These are phyloP conservation scores for Ophion ellenae DNA, from an alignment of 2,888 invertebrate species.

Conservation along the genomic window DNA sequence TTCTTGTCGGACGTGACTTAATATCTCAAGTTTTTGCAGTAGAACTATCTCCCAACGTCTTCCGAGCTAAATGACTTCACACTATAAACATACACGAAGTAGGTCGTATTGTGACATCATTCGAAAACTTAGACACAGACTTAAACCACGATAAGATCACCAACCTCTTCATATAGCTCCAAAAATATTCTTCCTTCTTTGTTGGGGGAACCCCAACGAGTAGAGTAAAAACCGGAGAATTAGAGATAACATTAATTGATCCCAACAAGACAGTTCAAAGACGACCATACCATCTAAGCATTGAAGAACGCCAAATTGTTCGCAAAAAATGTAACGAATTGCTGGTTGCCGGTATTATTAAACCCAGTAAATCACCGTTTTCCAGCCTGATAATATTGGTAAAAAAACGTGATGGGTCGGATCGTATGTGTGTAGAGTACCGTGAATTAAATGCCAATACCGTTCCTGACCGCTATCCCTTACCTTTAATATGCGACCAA, in stretches of 20 bases:
- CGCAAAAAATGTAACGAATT: slow-evolving; percentile 54
- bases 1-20: slow-evolving; percentile 24
- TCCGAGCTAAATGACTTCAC: background rate
- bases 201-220: no score
- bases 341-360: slow-evolving; percentile 63
- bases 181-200: no score
- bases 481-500: slow-evolving; percentile 80
- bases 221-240: no score
- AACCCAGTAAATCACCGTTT: slow-evolving; percentile 67
- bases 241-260: no score
- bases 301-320: slow-evolving; percentile 17
- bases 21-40: slow-evolving; percentile 14
- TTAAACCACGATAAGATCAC: no score
- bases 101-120: slow-evolving; percentile 9
- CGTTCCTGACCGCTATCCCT: slow-evolving; percentile 75
- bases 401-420: slow-evolving; percentile 67
- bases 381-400: slow-evolving; percentile 69
- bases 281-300: no score
- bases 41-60: background rate
- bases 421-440: slow-evolving; percentile 70
- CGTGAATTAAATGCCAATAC: slow-evolving; percentile 75
- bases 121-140: slow-evolving; percentile 53
- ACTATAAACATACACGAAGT: slow-evolving; percentile 2
- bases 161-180: no score
- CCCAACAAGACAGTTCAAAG: no score